Conservation (phyloP, 2,888 invertebrate species). For the Ypsolopha scabrella region DNA sequence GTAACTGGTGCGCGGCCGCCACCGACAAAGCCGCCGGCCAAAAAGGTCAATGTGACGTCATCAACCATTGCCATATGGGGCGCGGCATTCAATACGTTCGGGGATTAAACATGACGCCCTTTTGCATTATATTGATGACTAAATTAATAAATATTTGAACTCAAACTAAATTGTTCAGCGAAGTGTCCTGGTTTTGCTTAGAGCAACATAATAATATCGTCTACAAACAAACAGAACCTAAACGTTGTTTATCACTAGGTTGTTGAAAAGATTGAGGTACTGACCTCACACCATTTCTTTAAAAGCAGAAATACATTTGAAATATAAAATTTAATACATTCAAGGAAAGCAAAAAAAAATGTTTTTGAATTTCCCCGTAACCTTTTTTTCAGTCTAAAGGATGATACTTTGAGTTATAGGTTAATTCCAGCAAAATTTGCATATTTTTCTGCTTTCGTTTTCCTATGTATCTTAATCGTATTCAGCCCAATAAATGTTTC, state of each 20-base stretch:
- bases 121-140: constrained; percentile 30
- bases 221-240: not conserved
- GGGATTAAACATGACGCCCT: constrained; percentile 28
- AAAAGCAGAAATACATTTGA: no score
- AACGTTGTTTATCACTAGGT: no score
- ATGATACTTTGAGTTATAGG: no score
- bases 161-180: constrained; percentile 14
- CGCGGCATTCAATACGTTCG: constrained; percentile 13
- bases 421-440: no score
- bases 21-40: constrained; percentile 43
- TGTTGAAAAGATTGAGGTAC: no score
- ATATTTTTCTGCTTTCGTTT: no score
- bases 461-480: no score
- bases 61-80: constrained; percentile 43
- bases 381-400: no score
- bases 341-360: no score
- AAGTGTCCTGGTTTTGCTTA: not conserved
- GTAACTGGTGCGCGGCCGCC: constrained; percentile 33
- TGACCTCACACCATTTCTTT: no score
- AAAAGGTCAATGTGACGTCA: constrained; percentile 69
- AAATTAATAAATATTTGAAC: constrained; percentile 21
- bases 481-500: constrained; percentile 20
- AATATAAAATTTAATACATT: no score
- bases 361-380: no score
- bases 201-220: not conserved